These are phyloP conservation scores for Pachycephus smyrnensis DNA, from an alignment of 2,888 invertebrate genomes.

Conservation along the genomic window DNA sequence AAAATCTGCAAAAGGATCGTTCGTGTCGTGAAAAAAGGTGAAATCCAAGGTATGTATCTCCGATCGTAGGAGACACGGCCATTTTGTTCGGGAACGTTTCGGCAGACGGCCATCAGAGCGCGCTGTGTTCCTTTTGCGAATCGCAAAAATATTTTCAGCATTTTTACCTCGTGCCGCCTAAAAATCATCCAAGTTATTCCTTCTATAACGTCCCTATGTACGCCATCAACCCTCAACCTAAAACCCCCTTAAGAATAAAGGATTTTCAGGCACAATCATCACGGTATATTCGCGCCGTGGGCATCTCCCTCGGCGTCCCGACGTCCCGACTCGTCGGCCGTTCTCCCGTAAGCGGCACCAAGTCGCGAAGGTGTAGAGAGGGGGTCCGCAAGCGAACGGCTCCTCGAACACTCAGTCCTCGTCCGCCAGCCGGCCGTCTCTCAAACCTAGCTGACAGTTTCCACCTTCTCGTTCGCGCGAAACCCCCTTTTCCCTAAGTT, in stretches of 20 bases:
- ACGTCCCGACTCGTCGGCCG: slow-evolving; percentile 71
- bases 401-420: slow-evolving; percentile 59
- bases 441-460: slow-evolving; percentile 2
- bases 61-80: slow-evolving; percentile 65
- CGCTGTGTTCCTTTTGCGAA: not conserved
- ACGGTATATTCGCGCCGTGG: not conserved
- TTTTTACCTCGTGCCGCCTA: not conserved
- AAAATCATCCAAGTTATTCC: not conserved
- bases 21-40: slow-evolving; percentile 63
- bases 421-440: slow-evolving; percentile 58
- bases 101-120: not conserved
- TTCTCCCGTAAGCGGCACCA: slow-evolving; percentile 68
- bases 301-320: slow-evolving; percentile 58
- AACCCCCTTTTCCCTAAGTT: slow-evolving; percentile 29
- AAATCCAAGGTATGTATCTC: slow-evolving; percentile 57
- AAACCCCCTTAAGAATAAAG: not conserved
- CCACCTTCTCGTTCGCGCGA: slow-evolving; percentile 12
- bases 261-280: not conserved
- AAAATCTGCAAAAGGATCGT: not conserved
- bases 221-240: not conserved
- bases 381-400: slow-evolving; percentile 60
- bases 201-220: not conserved
- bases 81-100: slow-evolving; percentile 60
- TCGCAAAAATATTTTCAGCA: not conserved
- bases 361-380: slow-evolving; percentile 44